Conservation (phyloP, 2,113 vertebrate genomes). For the Mastomys natalensis region DNA sequence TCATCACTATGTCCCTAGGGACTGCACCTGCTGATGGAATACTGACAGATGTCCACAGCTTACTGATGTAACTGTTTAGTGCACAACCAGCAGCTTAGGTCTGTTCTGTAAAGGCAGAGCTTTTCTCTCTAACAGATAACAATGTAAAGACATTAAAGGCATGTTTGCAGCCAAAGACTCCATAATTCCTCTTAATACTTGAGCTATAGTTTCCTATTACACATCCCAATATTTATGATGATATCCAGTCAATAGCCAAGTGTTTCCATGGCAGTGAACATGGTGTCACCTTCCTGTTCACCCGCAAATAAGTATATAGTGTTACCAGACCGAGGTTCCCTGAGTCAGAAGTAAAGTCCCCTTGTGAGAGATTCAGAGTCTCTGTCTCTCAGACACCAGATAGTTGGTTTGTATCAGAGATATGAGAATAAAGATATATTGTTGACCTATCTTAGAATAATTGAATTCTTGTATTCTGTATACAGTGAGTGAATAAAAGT, state of each 20-base stretch:
- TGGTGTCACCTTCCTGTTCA: background rate
- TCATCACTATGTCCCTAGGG: background rate
- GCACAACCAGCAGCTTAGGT: background rate
- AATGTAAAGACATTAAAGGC: background rate
- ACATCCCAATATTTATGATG: background rate
- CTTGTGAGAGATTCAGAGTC: background rate
- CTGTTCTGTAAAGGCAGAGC: background rate
- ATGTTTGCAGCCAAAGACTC: background rate
- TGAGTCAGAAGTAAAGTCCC: background rate
- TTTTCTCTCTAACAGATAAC: background rate
- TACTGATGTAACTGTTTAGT: background rate
- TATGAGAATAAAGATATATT: background rate
- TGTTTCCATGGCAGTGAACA: background rate
- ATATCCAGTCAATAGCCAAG: background rate
- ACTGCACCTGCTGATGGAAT: background rate
- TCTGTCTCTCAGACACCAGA: no score
- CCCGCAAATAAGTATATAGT: background rate
- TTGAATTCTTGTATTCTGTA: background rate
- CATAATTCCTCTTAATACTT: background rate
- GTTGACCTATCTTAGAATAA: background rate
- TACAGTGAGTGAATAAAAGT: background rate
- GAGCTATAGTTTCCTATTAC: conserved; percentile 6
- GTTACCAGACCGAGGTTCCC: background rate
- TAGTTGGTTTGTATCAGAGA: background rate
- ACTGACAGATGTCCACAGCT: background rate